Evolutionary conservation across 1,140 invertebrate species (phyloP).

Genomic region (Drosophila subpulchrella): DNA sequence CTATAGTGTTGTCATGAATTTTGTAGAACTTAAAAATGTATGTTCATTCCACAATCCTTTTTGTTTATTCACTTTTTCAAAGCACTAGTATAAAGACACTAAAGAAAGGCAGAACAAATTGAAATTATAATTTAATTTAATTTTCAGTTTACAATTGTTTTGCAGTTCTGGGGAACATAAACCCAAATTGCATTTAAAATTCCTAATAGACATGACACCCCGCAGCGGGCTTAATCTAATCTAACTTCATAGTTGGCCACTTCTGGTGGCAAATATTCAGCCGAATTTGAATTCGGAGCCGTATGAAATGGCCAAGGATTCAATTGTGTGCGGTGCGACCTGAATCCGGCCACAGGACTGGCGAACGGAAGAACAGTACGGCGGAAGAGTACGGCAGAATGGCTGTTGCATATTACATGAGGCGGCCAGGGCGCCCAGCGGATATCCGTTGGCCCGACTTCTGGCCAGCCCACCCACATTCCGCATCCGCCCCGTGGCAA

Average conservation of each 20-base stretch:
- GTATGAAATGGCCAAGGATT: conserved; percentile 47
- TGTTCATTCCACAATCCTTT: neutral
- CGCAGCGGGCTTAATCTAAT: conserved; percentile 48
- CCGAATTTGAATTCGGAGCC: conserved; percentile 34
- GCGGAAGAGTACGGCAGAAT: conserved; percentile 15
- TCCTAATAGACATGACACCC: conserved; percentile 29
- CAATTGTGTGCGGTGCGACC: conserved; percentile 55
- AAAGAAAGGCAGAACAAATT: neutral
- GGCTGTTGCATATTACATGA: conserved; percentile 70
- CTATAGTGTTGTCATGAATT: neutral
- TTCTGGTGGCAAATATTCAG: conserved; percentile 32
- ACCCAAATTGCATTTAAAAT: conserved; percentile 72
- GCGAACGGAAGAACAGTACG: conserved; percentile 12
- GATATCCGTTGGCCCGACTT: conserved; percentile 57
- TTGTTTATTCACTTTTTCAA: neutral
- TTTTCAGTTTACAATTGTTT: neutral
- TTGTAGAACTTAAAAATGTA: neutral
- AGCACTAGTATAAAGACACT: too few relatives aligned
- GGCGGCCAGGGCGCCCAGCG: conserved; percentile 49
- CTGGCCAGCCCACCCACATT: conserved; percentile 12
- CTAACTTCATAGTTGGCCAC: conserved; percentile 47
- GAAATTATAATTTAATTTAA: neutral
- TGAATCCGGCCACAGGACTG: conserved; percentile 28
- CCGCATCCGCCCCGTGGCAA: conserved; percentile 34
- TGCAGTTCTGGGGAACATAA: conserved; percentile 2